Evolutionary conservation across 1,140 invertebrate genomes (phyloP).

Genomic region (Neotoxoptera formosana): DNA sequence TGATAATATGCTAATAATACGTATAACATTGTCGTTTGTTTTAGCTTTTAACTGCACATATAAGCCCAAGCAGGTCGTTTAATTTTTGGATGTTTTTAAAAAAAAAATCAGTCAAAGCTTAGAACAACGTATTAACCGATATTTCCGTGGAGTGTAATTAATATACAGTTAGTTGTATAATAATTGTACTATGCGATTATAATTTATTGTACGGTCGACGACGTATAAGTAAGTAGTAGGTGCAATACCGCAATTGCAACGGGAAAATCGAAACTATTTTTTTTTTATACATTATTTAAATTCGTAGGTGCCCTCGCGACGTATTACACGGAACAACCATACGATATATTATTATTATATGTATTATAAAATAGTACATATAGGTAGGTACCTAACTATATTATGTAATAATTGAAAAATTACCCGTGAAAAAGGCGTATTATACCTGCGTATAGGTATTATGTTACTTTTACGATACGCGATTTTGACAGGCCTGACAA

Average conservation of each 20-base stretch:
- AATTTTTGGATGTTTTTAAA: not conserved
- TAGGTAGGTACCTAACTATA: not conserved
- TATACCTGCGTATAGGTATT: not conserved
- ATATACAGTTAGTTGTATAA: too few relatives aligned
- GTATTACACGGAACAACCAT: not conserved
- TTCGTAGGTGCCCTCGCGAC: not conserved
- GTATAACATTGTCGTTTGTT: not conserved
- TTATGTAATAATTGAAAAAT: constrained; percentile 44
- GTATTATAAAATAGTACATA: not conserved
- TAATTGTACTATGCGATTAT: not conserved
- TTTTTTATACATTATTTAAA: too few relatives aligned
- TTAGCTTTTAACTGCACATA: not conserved
- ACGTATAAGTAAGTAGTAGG: not conserved
- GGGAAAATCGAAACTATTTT: not conserved
- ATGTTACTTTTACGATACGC: constrained; percentile 28
- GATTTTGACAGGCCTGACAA: constrained; percentile 53
- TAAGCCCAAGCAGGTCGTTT: not conserved
- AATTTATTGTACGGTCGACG: not conserved
- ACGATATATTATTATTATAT: not conserved
- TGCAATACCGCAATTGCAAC: not conserved
- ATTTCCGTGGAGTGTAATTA: not conserved
- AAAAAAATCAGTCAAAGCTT: not conserved
- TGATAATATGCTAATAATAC: not conserved
- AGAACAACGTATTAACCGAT: not conserved
- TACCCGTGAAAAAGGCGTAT: constrained; percentile 43